These are phyloP conservation scores for Eupelmus urozonus DNA, from an alignment of 2,888 invertebrate species.

Conservation along the genomic window DNA sequence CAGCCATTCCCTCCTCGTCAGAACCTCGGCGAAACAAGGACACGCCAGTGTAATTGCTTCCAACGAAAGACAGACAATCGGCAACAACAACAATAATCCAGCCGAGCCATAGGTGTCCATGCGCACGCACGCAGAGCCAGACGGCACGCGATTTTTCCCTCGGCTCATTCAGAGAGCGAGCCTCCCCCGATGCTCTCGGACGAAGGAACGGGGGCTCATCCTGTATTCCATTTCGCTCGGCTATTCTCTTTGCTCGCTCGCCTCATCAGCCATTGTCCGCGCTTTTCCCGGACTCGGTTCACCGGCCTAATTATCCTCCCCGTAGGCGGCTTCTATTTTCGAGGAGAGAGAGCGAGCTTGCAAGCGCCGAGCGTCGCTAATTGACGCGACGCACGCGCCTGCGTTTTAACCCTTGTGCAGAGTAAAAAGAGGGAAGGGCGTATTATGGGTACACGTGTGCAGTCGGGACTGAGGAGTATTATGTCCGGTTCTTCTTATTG, in stretches of 20 bases:
- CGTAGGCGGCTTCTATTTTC: conserved; percentile 47
- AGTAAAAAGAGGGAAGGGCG: conserved; percentile 17
- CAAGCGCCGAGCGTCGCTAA: conserved; percentile 62
- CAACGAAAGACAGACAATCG: not conserved
- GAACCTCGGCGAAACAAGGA: too few relatives aligned
- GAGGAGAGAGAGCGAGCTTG: conserved; percentile 43
- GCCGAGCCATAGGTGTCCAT: too few relatives aligned
- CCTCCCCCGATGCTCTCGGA: not conserved
- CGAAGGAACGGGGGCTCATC: conserved; percentile 66
- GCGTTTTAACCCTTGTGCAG: conserved; percentile 25
- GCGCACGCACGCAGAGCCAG: not conserved
- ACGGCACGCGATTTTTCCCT: not conserved
- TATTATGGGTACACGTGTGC: conserved; percentile 14
- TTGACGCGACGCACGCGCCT: conserved; percentile 63
- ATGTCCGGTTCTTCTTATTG: conserved; percentile 33
- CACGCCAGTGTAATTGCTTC: too few relatives aligned
- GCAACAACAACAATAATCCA: not conserved
- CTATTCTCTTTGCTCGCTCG: conserved; percentile 71
- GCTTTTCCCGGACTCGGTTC: conserved; percentile 64
- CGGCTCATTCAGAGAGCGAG: too few relatives aligned
- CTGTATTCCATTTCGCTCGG: conserved; percentile 75
- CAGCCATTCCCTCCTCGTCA: too few relatives aligned
- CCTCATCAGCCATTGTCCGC: conserved; percentile 72
- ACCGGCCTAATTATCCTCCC: conserved; percentile 63
- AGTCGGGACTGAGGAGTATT: not conserved